Evolutionary conservation across 2,888 invertebrate species (phyloP), one percentile per base, ranked within the genome.

Genomic region (Phaonia tiefii): DNA sequence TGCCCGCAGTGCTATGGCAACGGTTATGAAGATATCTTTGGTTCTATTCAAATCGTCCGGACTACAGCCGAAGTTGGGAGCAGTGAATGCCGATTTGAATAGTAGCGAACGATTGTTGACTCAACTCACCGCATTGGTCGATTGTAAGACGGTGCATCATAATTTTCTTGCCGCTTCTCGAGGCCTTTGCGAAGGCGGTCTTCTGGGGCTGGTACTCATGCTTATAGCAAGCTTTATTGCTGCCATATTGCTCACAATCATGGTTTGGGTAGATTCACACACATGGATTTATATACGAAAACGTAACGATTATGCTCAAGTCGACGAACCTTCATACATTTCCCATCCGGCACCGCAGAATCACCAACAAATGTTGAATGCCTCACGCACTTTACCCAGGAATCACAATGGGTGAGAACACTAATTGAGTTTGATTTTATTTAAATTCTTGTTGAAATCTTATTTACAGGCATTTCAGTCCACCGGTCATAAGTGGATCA

Each of bases 201-300:
- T 98, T 90, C 92, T 94, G 89, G 98, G 97, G 70, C 91, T 97
- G 83, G 95, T 96, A 1, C 93, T 98, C 75, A 96, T 98, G 93
- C 92, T 98, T 85, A 92, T 96, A 78, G 97, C 98, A 37, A 95
- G 97, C 79, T 93, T 96, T 46, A 94, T 95, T 46, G 96, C 97
- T 39, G 98, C 98, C 11, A 93, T 98, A 84, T 92, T 98, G 85
- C 95, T 98, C 90, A 98, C 98, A 0, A 94, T 97, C 37, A 94
- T 98, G 85, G 98, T 98, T 67, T 96, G 98, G 93, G 95, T 98
- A 71, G 97, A 98, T 89, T 98, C 98, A 3, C 98, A 98, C 88
- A 97, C 98, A 8, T 98, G 98, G 98, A 98, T 98, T 89, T 97
- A 98, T 89, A 97, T 98, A 84, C 94, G 97, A 87, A 97, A 91